Evolutionary conservation across 2,888 invertebrate species (phyloP), one percentile per base, ranked within the genome.

Genomic region (Itoplectis maculator): DNA sequence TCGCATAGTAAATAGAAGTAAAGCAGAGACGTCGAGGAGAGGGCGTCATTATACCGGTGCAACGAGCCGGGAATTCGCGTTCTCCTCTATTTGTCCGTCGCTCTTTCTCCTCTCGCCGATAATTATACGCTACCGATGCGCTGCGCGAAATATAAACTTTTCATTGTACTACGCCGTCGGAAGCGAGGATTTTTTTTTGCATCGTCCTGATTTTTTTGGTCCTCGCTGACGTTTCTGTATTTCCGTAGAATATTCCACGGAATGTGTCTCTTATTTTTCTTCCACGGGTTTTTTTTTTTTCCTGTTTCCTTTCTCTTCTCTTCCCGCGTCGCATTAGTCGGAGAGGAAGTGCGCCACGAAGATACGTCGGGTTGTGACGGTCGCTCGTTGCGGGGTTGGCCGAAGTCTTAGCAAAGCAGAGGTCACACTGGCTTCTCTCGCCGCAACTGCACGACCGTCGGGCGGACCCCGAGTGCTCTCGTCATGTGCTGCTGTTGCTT

Each of bases 381-480:
- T 29, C n/a, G 65, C 54, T 66, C 54, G 68, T 20, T 45, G 73
- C 74, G 63, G 85, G 86, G 86, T 85, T 84, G 84, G 83, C 83
- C 85, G 87, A 87, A 87, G 87, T 87, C 87, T 87, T 87, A 87
- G 86, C 86, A 87, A 87, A 86, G 87, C 86, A 78, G 83, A 86
- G 86, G 86, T 87, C 86, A 84, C 85, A 86, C 75, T 69, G 87
- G 87, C 87, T 87, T 87, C 87, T 81, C 86, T 87, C 47, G 73
- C 23, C 5, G 81, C 66, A 49, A 47, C 29, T 51, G 37, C 68
- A 47, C 29, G 29, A 29, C 68, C 56, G 20, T 6, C n/a, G 3
- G 29, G 13, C 23, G 45, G 11, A 54, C 49, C n/a, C n/a, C 11
- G 45, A 11, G 40, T 37, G 47, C 35, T 5, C 29, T 23, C 20